Percentiles rank a stretch among this genome's conserved stretches.
These are phyloP conservation scores for Cyclopterus lumpus DNA, from an alignment of 2,797 vertebrate species.

Conservation along the genomic window DNA sequence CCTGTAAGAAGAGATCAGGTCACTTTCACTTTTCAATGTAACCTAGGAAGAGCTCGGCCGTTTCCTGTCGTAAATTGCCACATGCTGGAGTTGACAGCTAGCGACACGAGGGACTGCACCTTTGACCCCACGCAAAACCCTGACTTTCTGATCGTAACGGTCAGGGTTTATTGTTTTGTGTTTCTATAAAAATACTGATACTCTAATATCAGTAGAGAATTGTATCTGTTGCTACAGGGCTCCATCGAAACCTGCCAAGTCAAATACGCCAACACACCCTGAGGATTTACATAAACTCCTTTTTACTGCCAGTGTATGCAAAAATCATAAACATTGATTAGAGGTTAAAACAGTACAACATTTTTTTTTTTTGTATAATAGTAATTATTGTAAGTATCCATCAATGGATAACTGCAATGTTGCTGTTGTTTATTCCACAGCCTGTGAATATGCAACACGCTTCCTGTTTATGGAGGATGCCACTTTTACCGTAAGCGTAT, in stretches of 20 bases:
- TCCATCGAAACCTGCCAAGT: conserved; percentile 12
- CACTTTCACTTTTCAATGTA: conserved; percentile 57
- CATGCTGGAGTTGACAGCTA: conserved; percentile 29
- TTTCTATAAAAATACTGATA: not conserved
- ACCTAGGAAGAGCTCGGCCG: conserved; percentile 46
- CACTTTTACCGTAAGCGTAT: no score
- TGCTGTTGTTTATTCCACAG: not conserved
- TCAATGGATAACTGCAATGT: not conserved
- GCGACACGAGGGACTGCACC: conserved; percentile 6
- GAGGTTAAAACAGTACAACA: not conserved
- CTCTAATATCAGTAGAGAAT: not conserved
- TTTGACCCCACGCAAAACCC: not conserved
- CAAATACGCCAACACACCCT: not conserved
- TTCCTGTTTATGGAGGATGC: not conserved
- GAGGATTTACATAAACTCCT: not conserved
- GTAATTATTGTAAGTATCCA: not conserved
- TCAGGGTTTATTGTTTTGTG: not conserved
- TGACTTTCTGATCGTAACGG: not conserved
- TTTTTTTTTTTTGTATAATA: not conserved
- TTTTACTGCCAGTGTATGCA: not conserved
- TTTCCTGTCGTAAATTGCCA: conserved; percentile 46
- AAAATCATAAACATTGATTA: conserved; percentile 1
- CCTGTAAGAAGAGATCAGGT: conserved; percentile 56
- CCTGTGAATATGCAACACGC: no score
- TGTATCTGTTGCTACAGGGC: not conserved